phyloP scores from a whole-genome alignment of 2,113 vertebrate species.

The Orcinus orca region DNA sequence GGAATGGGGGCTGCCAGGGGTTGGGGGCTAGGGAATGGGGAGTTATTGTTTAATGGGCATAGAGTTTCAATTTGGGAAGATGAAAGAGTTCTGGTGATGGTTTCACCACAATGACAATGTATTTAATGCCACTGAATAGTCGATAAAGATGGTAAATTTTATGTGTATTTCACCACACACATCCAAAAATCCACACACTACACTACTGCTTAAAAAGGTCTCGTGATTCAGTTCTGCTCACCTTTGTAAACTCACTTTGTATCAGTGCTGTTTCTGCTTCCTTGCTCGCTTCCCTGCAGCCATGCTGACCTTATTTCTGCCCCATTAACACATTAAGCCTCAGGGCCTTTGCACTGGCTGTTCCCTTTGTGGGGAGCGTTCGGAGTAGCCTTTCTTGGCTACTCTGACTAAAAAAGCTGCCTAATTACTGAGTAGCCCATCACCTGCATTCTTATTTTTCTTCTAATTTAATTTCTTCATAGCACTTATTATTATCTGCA shows the following conservation, averaged over 20 bases:
- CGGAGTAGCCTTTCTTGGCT: neutral
- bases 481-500: neutral
- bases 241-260: neutral
- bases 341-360: neutral
- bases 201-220: neutral
- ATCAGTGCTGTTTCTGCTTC: neutral
- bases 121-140: neutral
- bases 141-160: neutral
- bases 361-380: neutral
- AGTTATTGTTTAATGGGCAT: neutral
- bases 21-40: neutral
- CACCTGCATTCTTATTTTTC: neutral
- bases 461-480: neutral
- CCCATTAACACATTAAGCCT: too few relatives aligned
- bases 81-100: neutral
- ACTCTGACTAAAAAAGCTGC: neutral
- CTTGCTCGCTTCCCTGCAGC: neutral
- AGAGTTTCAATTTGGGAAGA: neutral
- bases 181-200: neutral
- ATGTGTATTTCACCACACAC: neutral
- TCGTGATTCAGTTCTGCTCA: neutral
- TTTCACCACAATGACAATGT: neutral
- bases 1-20: neutral
- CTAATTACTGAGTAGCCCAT: neutral
- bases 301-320: neutral